These are phyloP conservation scores for Allophyes oxyacanthae DNA, from an alignment of 2,888 invertebrate species.

Conservation along the genomic window DNA sequence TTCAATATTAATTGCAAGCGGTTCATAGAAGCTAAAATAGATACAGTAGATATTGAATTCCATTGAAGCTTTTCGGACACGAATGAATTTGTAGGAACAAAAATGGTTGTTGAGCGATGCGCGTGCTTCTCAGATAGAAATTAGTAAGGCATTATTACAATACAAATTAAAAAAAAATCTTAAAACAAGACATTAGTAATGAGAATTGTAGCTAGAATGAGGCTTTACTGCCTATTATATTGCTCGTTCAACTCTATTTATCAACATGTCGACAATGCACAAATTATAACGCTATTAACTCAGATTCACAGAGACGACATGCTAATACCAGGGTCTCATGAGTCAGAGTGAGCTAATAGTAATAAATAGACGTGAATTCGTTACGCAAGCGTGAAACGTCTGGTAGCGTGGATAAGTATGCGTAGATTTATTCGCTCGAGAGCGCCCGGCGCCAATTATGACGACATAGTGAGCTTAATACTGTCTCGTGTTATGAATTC, in stretches of 20 bases:
- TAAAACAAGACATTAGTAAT: too few relatives aligned
- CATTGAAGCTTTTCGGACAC: conserved; percentile 15
- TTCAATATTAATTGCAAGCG: conserved; percentile 15
- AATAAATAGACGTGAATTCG: conserved; percentile 52
- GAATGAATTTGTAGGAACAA: not conserved
- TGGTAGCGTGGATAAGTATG: conserved; percentile 49
- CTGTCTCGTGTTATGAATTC: conserved; percentile 42
- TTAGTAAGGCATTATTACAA: too few relatives aligned
- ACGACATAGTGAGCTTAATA: conserved; percentile 47
- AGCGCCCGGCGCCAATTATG: conserved; percentile 51
- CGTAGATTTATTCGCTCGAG: conserved; percentile 52
- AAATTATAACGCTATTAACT: conserved; percentile 45
- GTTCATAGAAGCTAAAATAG: conserved; percentile 2
- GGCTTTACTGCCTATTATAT: conserved; percentile 7
- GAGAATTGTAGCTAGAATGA: not conserved
- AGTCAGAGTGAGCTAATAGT: conserved; percentile 42
- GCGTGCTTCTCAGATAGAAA: too few relatives aligned
- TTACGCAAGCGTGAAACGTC: conserved; percentile 53
- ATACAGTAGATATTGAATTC: conserved; percentile 17
- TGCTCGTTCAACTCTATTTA: conserved; percentile 19
- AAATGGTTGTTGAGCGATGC: too few relatives aligned
- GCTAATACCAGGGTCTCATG: conserved; percentile 51
- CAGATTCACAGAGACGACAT: conserved; percentile 41
- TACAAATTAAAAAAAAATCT: too few relatives aligned
- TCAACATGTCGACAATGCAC: conserved; percentile 30